Base-by-base conservation (phyloP, 2,888 invertebrate species). In the Phyllotreta cruciferae region DNA sequence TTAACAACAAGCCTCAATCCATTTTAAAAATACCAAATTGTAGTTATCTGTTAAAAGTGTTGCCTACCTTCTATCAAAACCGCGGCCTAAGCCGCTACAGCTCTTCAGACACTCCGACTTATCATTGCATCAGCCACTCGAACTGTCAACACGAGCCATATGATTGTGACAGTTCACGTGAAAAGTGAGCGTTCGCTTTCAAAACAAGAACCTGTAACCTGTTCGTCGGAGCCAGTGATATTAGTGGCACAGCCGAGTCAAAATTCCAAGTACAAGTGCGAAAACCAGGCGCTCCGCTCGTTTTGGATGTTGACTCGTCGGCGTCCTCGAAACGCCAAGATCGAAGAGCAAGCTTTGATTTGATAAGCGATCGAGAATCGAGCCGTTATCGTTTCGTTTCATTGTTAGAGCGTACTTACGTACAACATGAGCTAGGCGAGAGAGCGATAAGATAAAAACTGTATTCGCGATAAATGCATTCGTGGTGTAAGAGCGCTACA, bases 221-320 rank as follows among this genome's bases (percentile, higher is more conserved):
- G 54, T 41, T 54, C 34, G 24, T 10, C 8, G 11, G 5, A 4
- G 38, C 5, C 24, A 24, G 24, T 24, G 24, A 24, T 24, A 24
- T 24, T 24, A 24, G 24, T 24, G 24, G 42, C 8, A 50, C 44
- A 38, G 34, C 11, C 14, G 38, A 52, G 60, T 60, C 60, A 39
- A 60, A 60, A 53, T 53, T 52, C 60, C 37, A 60, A 60, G 60
- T 60, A 52, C 60, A 44, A 60, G 24, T 44, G n/a, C 44, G 44
- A 10, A 37, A 36, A 24, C 11, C 42, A 42, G 53, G n/a, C 52
- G 11, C 53, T 44, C 39, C 42, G 24, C 42, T 14, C 53, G 42
- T 39, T 50, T 37, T 36, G 38, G 53, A 60, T 42, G 44, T 44
- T 53, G 35, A 50, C 49, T 52, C 24, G 60, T 60, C 45, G 52